A percentile compares a stretch with the other conserved stretches of the same genome.
Evolutionary conservation across 2,113 vertebrate genomes (phyloP).

Genomic region (Festucalex cinctus): DNA sequence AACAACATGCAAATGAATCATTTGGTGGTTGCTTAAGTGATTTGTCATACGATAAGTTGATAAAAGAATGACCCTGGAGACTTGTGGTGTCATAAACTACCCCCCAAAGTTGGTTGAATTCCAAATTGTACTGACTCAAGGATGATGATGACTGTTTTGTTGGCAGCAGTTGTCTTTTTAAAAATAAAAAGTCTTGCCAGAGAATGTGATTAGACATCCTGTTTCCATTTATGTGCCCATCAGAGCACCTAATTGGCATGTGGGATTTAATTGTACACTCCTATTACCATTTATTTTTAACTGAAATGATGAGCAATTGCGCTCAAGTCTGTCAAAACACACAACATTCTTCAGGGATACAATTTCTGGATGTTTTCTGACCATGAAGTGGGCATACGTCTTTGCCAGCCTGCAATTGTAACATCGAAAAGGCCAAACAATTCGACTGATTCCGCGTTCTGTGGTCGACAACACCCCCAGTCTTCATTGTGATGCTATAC

Average conservation of each 20-base stretch:
- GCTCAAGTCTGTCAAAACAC: slow-evolving; percentile 38
- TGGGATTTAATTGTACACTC: background rate
- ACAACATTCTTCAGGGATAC: slow-evolving; percentile 29
- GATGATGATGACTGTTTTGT: background rate
- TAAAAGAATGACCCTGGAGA: background rate
- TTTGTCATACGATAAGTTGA: background rate
- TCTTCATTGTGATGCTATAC: slow-evolving; percentile 48
- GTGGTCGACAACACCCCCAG: slow-evolving; percentile 45
- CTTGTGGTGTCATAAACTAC: background rate
- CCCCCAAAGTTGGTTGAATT: background rate
- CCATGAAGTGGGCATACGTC: slow-evolving; percentile 16
- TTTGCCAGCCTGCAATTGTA: slow-evolving; percentile 39
- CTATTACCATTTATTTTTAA: slow-evolving; percentile 18
- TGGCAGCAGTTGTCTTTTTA: background rate
- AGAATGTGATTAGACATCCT: background rate
- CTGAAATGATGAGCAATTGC: slow-evolving; percentile 15
- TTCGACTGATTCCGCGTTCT: slow-evolving; percentile 38
- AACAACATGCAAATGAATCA: background rate
- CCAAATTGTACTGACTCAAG: background rate
- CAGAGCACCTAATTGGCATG: slow-evolving; percentile 3
- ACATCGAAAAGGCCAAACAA: slow-evolving; percentile 48
- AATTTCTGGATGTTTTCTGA: slow-evolving; percentile 36
- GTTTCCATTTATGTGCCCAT: slow-evolving; percentile 7
- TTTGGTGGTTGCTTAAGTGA: background rate
- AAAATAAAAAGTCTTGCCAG: background rate